Base-by-base conservation (phyloP, 2,113 vertebrate species). In the Gila orcuttii region DNA sequence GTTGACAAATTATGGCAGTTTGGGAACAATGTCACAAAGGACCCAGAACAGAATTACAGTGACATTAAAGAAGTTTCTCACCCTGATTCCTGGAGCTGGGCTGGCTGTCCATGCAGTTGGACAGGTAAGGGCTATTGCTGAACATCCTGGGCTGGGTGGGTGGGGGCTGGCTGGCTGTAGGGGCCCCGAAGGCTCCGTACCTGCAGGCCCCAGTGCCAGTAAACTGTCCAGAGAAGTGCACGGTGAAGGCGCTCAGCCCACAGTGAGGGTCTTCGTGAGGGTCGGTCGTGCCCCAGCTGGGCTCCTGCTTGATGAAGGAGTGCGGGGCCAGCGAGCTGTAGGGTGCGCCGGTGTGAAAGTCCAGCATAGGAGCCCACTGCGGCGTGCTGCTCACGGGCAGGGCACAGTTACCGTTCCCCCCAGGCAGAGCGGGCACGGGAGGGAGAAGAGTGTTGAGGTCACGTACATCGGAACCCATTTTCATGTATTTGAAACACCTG, bases 291-390 rank as follows among this genome's bases (percentile, higher is more conserved):
- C 97, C 96, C 98, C 98, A 98, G 93, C 92, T 97, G 85, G 98
- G 98, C 92, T 99, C 98, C 93, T 99, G 97, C 91, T 99, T 99
- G 95, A 99, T 99, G 92, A 98, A 99, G 89, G 98, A 98, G 94
- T 97, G 97, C 23, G 95, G 88, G 1, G 92, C 95, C 88, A 98
- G 94, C 6, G 97, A 95, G 92, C 96, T 91, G 92, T 98, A 95
- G 76, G 97, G 93, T 62, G 96, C 95, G 28, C 96, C 95, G 2
- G 97, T 93, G 89, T 97, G 96, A 86, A 98, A 98, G 96, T 99
- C 97, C 94, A 99, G 93, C 79, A 99, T 96, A 0, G 98, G 98
- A 11, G 96, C 95, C 98, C 98, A 99, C 93, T 98, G 97, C 25
- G 96, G 96, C 21, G 96, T 96, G 86, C 95, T 94, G 94, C 96